Evolutionary conservation across 1,140 invertebrate species (phyloP), one percentile per base, ranked within the genome.

Genomic region (Neomicropteryx cornuta): DNA sequence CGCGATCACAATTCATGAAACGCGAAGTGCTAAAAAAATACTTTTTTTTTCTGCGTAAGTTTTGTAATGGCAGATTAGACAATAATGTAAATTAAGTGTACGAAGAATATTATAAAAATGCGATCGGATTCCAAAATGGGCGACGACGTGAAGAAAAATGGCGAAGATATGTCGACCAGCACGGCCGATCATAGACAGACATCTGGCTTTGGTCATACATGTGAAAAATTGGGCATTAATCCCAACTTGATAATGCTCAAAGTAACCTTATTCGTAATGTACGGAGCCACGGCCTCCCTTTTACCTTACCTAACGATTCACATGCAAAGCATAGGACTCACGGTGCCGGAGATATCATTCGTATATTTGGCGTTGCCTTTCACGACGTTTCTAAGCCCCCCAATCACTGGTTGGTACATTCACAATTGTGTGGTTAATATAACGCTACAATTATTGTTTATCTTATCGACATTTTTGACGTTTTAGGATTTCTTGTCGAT

Each of bases 311-410:
- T 90, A 42, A 85, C 85, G 1, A 80, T 90, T 40, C 87, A 88
- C 58, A 89, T 89, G 87, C 82, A 84, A 62, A 81, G 81, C 55
- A 79, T 90, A 53, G 87, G 86, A 38, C 66, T 91, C 16, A 81
- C 81, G 16, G 77, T 87, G 37, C 78, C 83, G 47, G 83, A 91
- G 66, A 84, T 87, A 43, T 82, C 83, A 28, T 77, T 87, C 48
- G 83, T 89, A 45, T 89, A 88, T 62, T 69, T 86, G 46, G 76
- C 84, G 8, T 67, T 89, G 46, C 86, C 86, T 8, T 79, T 88
- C 32, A 83, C 83, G 2, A 83, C 82, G 1, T 83, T 87, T 52
- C 54, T 87, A 28, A 83, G 81, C 49, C 83, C 83, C 14, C 83
- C 83, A 16, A 68, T 86, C 33, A 82, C 82, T 66, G 79, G 79